Evolutionary conservation across 2,113 vertebrate species (phyloP), one percentile per base, ranked within the genome.

Genomic region (Salvelinus alpinus): DNA sequence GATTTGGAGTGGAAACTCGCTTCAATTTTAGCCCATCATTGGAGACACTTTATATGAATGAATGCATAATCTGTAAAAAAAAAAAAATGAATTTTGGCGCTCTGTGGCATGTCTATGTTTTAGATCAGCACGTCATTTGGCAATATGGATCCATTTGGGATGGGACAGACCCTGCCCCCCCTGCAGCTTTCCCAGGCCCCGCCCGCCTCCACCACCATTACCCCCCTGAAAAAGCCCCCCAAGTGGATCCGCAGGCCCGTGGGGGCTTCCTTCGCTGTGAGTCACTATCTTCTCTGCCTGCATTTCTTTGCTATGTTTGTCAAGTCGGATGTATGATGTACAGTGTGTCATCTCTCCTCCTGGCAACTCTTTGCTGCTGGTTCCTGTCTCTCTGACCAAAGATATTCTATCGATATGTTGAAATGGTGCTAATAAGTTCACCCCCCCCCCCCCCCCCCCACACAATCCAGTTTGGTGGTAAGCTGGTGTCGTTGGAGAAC

Each of bases 111-210:
- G 8, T 34, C 22, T 78, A 2, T 34, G 14, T 81, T 82, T 1
- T 88, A 99, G 98, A 95, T 99, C 38, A 96, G 94, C 9, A 95
- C 91, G 0, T 97, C 96, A 0, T 99, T 99, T 85, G 96, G 96
- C 31, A 97, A 96, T 88, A 93, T 99, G 0, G 97, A 98, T 91
- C 97, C 98, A 0, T 99, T 99, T 78, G 97, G 98, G 27, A 97
- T 91, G 0, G 98, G 97, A 16, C 96, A 98, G 59, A 85, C 94
- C 0, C 89, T 99, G 22, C 96, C 96, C 0, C 96, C 96, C 0
- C 78, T 99, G 77, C 96, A 97, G 88, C 91, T 98, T 64, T 96
- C 96, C 18, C 96, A 96, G 84, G 85, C 93, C 51, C 2, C 90
- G 0, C 13, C 88, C 5, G 77, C 93, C 18, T 90, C 94, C 48